Evolutionary conservation across 2,888 invertebrate species (phyloP).

Genomic region (Parelbella ahira): DNA sequence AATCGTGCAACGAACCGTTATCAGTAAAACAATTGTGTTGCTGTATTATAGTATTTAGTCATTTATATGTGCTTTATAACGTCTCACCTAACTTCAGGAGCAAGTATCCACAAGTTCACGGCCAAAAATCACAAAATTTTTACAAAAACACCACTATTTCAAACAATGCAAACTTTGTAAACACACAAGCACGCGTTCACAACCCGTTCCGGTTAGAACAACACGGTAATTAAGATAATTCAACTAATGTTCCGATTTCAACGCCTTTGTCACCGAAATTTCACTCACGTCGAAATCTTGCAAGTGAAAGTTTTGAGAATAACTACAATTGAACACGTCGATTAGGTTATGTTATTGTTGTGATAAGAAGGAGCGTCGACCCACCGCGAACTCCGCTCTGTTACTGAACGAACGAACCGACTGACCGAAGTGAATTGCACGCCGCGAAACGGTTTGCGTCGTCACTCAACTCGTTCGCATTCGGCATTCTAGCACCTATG

Average conservation of each 20-base stretch:
- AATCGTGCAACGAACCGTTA: conserved; percentile 18
- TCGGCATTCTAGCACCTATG: too few species aligned
- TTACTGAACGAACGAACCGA: conserved; percentile 47
- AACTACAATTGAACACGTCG: conserved; percentile 36
- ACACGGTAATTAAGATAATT: conserved; percentile 20
- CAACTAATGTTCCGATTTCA: conserved; percentile 8
- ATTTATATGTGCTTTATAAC: conserved; percentile 28
- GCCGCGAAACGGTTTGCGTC: conserved; percentile 37
- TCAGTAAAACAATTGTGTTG: conserved; percentile 24
- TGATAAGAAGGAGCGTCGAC: conserved; percentile 43
- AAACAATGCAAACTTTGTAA: conserved; percentile 60
- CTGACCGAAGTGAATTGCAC: too few species aligned
- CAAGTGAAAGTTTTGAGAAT: conserved; percentile 55
- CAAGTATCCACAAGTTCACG: conserved; percentile 58
- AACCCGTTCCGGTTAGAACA: conserved; percentile 28
- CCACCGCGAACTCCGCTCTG: conserved; percentile 44
- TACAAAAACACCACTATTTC: conserved; percentile 47
- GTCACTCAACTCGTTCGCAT: too few species aligned
- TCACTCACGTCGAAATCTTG: conserved; percentile 24
- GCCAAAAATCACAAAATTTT: conserved; percentile 47
- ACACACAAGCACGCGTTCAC: conserved; percentile 42
- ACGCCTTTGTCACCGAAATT: conserved; percentile 13
- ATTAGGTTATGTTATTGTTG: conserved; percentile 66
- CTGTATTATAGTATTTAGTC: conserved; percentile 9
- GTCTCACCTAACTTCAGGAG: conserved; percentile 46